Base-by-base conservation (phyloP, 53 echinoderm and acorn worm genomes). In the Mesocentrotus franciscanus region DNA sequence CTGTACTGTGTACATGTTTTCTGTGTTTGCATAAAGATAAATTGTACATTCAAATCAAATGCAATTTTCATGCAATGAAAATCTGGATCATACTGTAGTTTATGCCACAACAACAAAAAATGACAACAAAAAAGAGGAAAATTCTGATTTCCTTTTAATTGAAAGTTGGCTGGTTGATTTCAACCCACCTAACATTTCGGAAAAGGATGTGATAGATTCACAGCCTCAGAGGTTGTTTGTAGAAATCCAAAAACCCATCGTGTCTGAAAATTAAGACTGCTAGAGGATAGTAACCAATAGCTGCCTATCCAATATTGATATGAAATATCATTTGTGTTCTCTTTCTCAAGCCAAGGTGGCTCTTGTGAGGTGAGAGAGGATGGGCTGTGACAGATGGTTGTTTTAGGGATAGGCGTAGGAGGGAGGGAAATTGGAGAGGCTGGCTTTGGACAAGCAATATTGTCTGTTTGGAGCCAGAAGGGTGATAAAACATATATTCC, bases 281-380 rank as follows among this genome's bases (percentile, higher is more conserved):
- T 71, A 74, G 27, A 29, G 74, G 74, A 30, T 74, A 49, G 49
- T 49, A 74, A 30, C 81, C 42, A 81, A 36, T 20, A 81, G 81
- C 87, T 56, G 87, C n/a, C 58, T 66, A 64, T 91, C 91, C 68
- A 91, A 91, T 91, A 91, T 91, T 91, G 91, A 91, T 91, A 91
- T 35, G 34, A 91, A 64, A 91, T 91, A 91, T 91, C 61, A 66
- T 91, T 64, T 90, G 29, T 27, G 36, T 66, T 64, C 91, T 91
- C n/a, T 15, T 35, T 91, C n/a, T 36, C 17, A 36, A 91, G 91
- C 61, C 64, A 20, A 66, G 91, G 91, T 62, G 56, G 91, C 91
- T 66, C 22, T 61, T 5, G 34, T 61, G 91, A 91, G 66, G 64
- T 91, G 91, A 64, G 91, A 91, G 66, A 39, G 66, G 91, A 91